Evolutionary conservation across 2,888 invertebrate genomes (phyloP).

Genomic region (Abrostola triplasia): DNA sequence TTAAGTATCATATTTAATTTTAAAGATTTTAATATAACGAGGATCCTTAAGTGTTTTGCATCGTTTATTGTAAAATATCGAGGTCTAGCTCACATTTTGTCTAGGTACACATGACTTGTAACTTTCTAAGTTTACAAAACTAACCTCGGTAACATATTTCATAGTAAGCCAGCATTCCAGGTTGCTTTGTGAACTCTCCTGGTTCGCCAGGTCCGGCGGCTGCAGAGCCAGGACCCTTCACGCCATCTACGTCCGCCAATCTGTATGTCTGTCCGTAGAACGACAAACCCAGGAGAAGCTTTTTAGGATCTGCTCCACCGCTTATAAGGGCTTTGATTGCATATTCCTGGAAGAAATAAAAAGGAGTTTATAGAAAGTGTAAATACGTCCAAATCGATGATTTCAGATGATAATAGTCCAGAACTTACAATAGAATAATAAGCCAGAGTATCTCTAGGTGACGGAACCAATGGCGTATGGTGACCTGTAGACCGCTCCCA

Average conservation of each 20-base stretch:
- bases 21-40: no score
- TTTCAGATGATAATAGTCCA: no score
- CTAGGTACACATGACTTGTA: neutral
- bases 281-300: constrained; percentile 94
- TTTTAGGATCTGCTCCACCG: constrained; percentile 93
- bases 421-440: constrained; percentile 93
- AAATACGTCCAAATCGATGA: neutral
- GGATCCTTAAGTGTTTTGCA: no score
- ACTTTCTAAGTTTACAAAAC: constrained; percentile 6
- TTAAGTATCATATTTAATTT: neutral
- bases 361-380: constrained; percentile 4
- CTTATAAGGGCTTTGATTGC: constrained; percentile 93
- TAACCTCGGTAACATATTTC: constrained; percentile 92
- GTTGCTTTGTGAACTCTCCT: constrained; percentile 94
- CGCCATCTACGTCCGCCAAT: constrained; percentile 81
- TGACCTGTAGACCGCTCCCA: constrained; percentile 95
- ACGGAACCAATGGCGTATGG: constrained; percentile 92
- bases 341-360: constrained; percentile 89
- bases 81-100: constrained; percentile 1
- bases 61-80: no score
- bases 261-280: constrained; percentile 96
- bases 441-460: constrained; percentile 90
- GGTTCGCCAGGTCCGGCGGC: constrained; percentile 93
- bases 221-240: constrained; percentile 88
- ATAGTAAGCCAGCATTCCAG: constrained; percentile 96